Evolutionary conservation across 2,888 invertebrate species (phyloP), one percentile per base, ranked within the genome.

Genomic region (Dusona sp.): DNA sequence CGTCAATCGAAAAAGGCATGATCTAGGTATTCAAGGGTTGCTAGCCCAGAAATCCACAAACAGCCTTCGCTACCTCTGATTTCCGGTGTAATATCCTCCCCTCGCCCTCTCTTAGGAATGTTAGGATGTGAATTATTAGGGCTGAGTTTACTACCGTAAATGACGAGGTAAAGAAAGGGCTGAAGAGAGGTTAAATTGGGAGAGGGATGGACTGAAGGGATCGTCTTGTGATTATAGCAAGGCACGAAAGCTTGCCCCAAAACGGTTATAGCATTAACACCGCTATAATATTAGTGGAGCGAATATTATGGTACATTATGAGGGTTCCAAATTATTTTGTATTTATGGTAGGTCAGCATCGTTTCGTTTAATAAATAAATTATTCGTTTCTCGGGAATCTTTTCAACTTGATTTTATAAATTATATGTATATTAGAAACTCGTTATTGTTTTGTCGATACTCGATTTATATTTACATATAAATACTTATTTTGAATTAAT

Each of bases 21-120:
- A 61, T 75, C 19, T 25, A 72, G 75, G 54, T 79, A 57, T 73
- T 65, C 74, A 61, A 48, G 61, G 33, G 13, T n/a, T 29, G 57
- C 54, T 57, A 36, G 48, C 70, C 19, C 57, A n/a, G 36, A 70
- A 73, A 85, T 81, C 81, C 84, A 75, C 65, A 72, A 80, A 75
- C 29, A 61, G 29, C 25, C 65, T 48, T 73, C 7, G 8, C 8
- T 38, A 45, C 1, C 48, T 54, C 9, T 22, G 67, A 73, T 54
- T 83, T 79, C 72, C 77, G 77, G 70, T 48, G 1, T 22, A 29
- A 51, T 19, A 22, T 8, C 57, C 48, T n/a, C 13, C 57, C 61
- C 38, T 65, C 22, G 8, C 22, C 19, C 11, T n/a, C 65, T 65
- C 33, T 48, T 3, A 51, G 61, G 16, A 25, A 51, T 13, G 22